Evolutionary conservation across 2,888 invertebrate species (phyloP), one percentile per base, ranked within the genome.

Genomic region (Euplagia quadripunctaria): DNA sequence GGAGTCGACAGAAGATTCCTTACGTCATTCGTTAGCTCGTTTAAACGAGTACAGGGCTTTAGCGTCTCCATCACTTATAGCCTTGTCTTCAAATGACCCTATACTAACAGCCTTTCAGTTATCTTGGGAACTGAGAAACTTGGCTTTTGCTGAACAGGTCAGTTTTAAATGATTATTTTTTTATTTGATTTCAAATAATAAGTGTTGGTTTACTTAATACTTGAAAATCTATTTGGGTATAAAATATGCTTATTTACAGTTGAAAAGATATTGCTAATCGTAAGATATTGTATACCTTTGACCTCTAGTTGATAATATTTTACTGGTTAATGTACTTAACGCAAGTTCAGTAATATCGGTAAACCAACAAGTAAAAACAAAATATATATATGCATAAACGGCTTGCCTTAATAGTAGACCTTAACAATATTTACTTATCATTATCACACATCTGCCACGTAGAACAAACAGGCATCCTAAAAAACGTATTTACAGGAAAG

Each of bases 31-130:
- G 0, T 95, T 98, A 72, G 98, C 98, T 0, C 97, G 99, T 43
- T 97, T 99, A 69, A 99, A 99, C 89, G 98, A 99, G 85, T 99
- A 99, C 94, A 97, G 97, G 79, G 99, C 99, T 0, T 94, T 99
- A 71, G 98, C 99, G 0, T 98, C 98, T 87, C 99, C 99, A 0
- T 99, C 99, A 0, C 97, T 99, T 69, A 99, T 99, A 81, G 98
- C 99, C 0, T 95, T 99, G 55, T 99, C 99, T 52, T 98, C 99
- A 12, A 97, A 97, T 74, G 99, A 99, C 94, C 99, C 99, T 1
- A 97, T 99, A 72, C 96, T 99, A 81, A 99, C 99, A 0, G 98
- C 99, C 20, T 99, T 99, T 90, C 98, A 99, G 91, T 95, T 99
- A 67, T 99, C 99, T 73, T 99, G 99, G 98, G 99, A 99, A 88